Evolutionary conservation across 1,140 invertebrate genomes (phyloP).

Genomic region (Lepidurus packardi): DNA sequence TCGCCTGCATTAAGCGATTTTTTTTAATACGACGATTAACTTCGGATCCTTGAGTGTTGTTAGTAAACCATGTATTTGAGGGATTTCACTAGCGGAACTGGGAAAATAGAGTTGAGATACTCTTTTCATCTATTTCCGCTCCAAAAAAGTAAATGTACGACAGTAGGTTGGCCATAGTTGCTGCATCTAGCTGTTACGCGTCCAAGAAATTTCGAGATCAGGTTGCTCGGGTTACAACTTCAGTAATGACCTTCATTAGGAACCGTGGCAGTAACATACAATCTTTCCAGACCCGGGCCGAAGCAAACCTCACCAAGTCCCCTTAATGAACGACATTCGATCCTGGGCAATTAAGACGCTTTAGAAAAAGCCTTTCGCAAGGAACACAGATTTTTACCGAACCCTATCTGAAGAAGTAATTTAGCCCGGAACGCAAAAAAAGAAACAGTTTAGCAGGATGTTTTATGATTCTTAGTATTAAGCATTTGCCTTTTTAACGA

Average conservation of each 20-base stretch:
- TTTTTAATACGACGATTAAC: no score
- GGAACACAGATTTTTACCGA: background rate
- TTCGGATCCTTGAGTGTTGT: no score
- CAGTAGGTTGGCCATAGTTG: background rate
- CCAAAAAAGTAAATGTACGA: background rate
- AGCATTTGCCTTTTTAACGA: no score
- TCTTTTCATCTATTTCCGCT: background rate
- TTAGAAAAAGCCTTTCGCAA: background rate
- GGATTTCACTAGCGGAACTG: no score
- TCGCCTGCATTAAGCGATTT: no score
- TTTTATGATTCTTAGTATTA: no score
- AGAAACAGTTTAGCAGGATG: no score
- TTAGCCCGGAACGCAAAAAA: no score
- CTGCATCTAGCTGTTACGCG: background rate
- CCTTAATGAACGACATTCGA: constrained; percentile 15
- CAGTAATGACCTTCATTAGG: constrained; percentile 11
- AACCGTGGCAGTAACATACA: constrained; percentile 15
- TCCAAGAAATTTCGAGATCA: background rate
- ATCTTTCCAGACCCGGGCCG: background rate
- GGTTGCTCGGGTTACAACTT: background rate
- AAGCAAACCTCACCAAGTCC: background rate
- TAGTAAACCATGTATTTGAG: no score
- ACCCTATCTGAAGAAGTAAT: background rate
- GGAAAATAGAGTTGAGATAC: no score
- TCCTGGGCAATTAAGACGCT: constrained; percentile 2